Evolutionary conservation across 2,888 invertebrate genomes (phyloP), one percentile per base, ranked within the genome.

Genomic region (Lithophane semibrunnea): DNA sequence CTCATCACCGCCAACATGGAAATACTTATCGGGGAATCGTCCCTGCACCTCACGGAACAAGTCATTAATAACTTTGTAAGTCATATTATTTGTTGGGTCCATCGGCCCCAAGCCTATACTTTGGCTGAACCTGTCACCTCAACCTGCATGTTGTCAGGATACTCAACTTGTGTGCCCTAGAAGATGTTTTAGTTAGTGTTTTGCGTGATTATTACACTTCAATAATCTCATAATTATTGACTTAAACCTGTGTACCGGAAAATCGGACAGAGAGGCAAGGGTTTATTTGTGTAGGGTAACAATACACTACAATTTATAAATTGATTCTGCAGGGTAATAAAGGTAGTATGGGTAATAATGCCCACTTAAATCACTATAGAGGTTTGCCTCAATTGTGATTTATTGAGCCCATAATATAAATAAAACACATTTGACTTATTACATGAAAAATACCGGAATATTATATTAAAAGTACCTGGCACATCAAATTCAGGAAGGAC

Each of bases 1-100:
- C 96, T 99, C 99, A 93, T 99, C 99, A 0, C 99, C 99, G 8
- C 99, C 99, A 3, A 99, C 94, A 94, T 99, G 99, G 24, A 99
- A 92, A 92, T 98, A 99, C 80, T 97, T 94, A 86, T 99, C 99
- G 0, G 98, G 98, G 93, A 99, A 99, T 16, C 98, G 95, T 0
- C 90, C 82, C 66, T 96, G 95, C 0, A 99, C 96, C 95, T 99
- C 99, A 37, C 92, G 90, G 86, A 99, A 97, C 16, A 99, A 96
- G 1, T 97, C 95, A 21, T 95, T 89, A 42, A 99, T 92, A 88
- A 99, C 98, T 2, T 94, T 92, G 93, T 98, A 99, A 0, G 98
- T 98, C 4, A 89, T 90, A 16, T 97, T 95, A 16, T 96, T 96
- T 1, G 97, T 97, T 0, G 99, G 99, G 92, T 99, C 97, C 90